Percentiles rank a stretch among this genome's conserved stretches.
Conservation (phyloP, 2,113 vertebrate genomes). For the Microcebus lehilahytsara region DNA sequence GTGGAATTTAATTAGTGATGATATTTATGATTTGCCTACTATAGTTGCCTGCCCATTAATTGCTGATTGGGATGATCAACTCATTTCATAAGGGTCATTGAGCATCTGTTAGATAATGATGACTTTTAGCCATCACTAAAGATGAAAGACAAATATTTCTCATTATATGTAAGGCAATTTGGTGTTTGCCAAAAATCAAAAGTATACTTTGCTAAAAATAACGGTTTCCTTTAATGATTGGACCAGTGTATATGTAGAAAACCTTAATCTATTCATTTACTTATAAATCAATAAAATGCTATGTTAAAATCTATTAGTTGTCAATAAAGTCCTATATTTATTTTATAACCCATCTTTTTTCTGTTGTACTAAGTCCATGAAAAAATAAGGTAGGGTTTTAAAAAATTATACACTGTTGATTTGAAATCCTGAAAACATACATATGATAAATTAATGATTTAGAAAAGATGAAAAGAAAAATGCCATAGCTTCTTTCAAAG, state of each 20-base stretch:
- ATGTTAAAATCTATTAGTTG: conserved; percentile 45
- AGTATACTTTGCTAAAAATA: conserved; percentile 39
- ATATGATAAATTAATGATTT: not conserved
- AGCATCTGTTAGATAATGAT: conserved; percentile 49
- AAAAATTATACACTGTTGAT: not conserved
- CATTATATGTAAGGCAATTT: conserved; percentile 61
- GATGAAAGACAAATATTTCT: conserved; percentile 64
- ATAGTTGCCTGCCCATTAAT: not conserved
- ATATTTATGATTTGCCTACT: not conserved
- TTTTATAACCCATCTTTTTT: not conserved
- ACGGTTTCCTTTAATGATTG: conserved; percentile 59
- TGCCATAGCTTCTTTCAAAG: not conserved
- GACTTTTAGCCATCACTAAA: conserved; percentile 40
- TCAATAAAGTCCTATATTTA: not conserved
- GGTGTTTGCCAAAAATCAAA: conserved; percentile 60
- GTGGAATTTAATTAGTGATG: not conserved
- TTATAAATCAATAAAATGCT: conserved; percentile 17
- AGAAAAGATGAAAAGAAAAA: not conserved
- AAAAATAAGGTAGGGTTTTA: not conserved
- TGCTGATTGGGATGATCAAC: not conserved
- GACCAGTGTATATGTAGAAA: conserved; percentile 24
- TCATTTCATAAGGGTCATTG: not conserved
- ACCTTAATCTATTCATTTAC: conserved; percentile 53
- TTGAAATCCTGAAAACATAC: not conserved
- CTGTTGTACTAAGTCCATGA: not conserved